Conservation (phyloP, 2,888 invertebrate genomes). For the Spodoptera exigua region DNA sequence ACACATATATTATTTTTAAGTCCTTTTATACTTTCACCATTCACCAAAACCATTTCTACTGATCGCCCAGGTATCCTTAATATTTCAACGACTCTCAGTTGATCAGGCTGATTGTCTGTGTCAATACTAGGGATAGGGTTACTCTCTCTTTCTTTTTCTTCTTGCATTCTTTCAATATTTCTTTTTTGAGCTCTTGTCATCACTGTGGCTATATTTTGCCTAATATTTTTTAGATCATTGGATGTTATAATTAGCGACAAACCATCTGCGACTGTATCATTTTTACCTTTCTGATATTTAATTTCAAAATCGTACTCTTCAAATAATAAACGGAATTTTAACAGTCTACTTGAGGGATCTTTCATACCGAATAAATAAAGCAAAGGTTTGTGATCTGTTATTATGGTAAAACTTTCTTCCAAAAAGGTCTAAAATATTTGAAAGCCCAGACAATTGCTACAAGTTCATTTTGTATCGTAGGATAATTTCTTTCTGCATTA, state of each 20-base stretch:
- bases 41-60: conserved; percentile 32
- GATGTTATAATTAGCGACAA: conserved; percentile 2
- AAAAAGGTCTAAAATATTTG: conserved; percentile 9
- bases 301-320: conserved; percentile 4
- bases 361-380: conserved; percentile 4
- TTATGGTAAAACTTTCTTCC: too few species aligned
- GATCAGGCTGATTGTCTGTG: conserved; percentile 18
- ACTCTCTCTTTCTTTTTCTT: conserved; percentile 1
- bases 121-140: conserved; percentile 20
- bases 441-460: conserved; percentile 1
- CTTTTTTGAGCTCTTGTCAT: not conserved
- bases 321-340: not conserved
- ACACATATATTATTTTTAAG: conserved; percentile 4
- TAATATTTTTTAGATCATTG: conserved; percentile 11
- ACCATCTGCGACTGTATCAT: not conserved
- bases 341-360: conserved; percentile 6
- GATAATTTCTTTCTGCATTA: conserved; percentile 4
- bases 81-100: conserved; percentile 33
- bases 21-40: conserved; percentile 19
- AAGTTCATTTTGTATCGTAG: conserved; percentile 6
- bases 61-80: conserved; percentile 36
- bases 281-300: conserved; percentile 1
- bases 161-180: conserved; percentile 3
- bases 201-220: not conserved
- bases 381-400: conserved; percentile 6